Evolutionary conservation across 2,797 vertebrate genomes (phyloP).

Genomic region (Tokudaia tokunoshimensis): DNA sequence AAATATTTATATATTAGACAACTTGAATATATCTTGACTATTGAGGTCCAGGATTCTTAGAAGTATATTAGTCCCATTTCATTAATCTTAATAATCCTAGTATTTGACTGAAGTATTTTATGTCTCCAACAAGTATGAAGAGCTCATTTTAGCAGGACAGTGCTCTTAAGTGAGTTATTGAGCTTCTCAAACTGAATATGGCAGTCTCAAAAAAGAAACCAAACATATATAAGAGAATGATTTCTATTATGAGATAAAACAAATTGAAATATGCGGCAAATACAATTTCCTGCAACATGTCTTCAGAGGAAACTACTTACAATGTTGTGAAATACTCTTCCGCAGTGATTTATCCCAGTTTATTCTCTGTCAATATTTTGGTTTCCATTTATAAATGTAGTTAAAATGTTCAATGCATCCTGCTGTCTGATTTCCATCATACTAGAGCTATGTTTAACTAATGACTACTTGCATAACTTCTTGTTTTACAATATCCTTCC

Average conservation of each 20-base stretch:
- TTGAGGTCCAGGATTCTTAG: neutral
- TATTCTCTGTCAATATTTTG: conserved; percentile 75
- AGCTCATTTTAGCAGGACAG: neutral
- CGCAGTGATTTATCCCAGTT: conserved; percentile 63
- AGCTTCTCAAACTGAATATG: conserved; percentile 29
- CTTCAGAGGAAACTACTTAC: conserved; percentile 63
- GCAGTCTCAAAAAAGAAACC: neutral
- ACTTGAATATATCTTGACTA: neutral
- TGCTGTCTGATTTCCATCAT: conserved; percentile 65
- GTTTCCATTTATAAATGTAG: conserved; percentile 77
- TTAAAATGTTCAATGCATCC: conserved; percentile 73
- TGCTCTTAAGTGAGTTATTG: conserved; percentile 6
- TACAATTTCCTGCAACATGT: conserved; percentile 74
- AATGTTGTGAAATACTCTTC: conserved; percentile 62
- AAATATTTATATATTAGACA: neutral
- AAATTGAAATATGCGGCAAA: conserved; percentile 66
- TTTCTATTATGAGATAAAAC: conserved; percentile 62
- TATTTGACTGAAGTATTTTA: neutral
- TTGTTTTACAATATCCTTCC: conserved; percentile 79
- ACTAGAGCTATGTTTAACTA: conserved; percentile 73
- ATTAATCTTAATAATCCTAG: neutral
- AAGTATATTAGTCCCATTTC: neutral
- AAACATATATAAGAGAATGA: conserved; percentile 34
- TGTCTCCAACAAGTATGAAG: neutral
- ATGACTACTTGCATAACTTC: conserved; percentile 75